These are phyloP conservation scores for Tethea ocularis DNA, from an alignment of 2,888 invertebrate species.

Conservation along the genomic window DNA sequence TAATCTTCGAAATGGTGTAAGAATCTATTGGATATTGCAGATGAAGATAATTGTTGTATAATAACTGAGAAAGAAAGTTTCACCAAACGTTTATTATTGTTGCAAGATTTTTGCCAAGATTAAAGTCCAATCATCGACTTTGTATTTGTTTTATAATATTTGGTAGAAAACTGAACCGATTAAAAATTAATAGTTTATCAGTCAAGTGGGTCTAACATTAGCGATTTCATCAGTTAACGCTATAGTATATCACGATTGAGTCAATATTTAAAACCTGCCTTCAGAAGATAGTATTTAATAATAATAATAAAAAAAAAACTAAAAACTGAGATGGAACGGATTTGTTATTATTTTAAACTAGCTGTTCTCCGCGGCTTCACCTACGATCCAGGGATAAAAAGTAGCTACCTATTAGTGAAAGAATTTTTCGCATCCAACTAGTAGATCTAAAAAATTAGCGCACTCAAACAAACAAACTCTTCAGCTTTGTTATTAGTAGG, in stretches of 20 bases:
- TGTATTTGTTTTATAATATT: too few species aligned
- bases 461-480: too few species aligned
- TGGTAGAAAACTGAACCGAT: too few species aligned
- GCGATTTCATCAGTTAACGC: not conserved
- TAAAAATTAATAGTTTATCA: not conserved
- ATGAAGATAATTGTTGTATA: slow-evolving; percentile 3
- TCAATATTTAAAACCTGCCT: not conserved
- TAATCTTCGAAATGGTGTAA: slow-evolving; percentile 2
- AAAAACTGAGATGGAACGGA: too few species aligned
- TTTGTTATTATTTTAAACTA: not conserved
- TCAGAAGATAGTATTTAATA: too few species aligned
- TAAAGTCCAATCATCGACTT: not conserved
- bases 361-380: too few species aligned
- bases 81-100: not conserved
- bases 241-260: not conserved
- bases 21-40: slow-evolving; percentile 1
- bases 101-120: not conserved
- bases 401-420: too few species aligned
- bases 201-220: not conserved
- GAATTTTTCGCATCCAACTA: too few species aligned
- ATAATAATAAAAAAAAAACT: too few species aligned
- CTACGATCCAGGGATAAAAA: too few species aligned
- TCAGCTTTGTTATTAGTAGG: too few species aligned
- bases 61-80: not conserved
- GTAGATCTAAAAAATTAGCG: too few species aligned